Evolutionary conservation across 2,113 vertebrate genomes (phyloP).

Genomic region (Halcyon senegalensis): DNA sequence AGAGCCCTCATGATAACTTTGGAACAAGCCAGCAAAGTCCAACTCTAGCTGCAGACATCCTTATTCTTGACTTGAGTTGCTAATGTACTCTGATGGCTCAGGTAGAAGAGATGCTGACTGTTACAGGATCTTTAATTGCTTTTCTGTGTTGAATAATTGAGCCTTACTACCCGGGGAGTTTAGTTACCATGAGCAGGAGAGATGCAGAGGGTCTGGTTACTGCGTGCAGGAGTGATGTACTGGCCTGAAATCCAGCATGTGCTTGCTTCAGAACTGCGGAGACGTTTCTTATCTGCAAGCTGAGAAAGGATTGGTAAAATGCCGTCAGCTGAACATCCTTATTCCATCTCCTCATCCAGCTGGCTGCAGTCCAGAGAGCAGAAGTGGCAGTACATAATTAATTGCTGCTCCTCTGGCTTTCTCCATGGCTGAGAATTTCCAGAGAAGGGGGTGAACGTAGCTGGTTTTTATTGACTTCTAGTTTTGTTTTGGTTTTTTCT

Average conservation of each 20-base stretch:
- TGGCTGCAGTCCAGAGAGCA: constrained; percentile 18
- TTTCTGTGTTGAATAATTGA: constrained; percentile 83
- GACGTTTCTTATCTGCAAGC: constrained; percentile 39
- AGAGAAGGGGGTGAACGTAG: not conserved
- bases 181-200: constrained; percentile 68
- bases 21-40: not conserved
- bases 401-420: constrained; percentile 50
- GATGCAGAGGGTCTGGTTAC: constrained; percentile 70
- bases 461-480: not conserved
- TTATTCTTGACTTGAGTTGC: not conserved
- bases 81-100: not conserved
- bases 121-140: constrained; percentile 72
- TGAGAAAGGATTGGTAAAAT: constrained; percentile 52
- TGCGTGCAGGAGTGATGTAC: not conserved
- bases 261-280: not conserved
- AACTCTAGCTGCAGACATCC: not conserved
- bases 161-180: constrained; percentile 46
- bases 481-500: not conserved
- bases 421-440: constrained; percentile 18
- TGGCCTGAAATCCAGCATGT: not conserved
- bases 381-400: constrained; percentile 52
- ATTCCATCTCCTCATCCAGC: constrained; percentile 33
- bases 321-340: constrained; percentile 5
- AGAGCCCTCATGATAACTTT: not conserved
- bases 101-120: constrained; percentile 28